These are phyloP conservation scores for Chrysolophus pictus DNA, from an alignment of 2,797 vertebrate genomes.

Conservation along the genomic window DNA sequence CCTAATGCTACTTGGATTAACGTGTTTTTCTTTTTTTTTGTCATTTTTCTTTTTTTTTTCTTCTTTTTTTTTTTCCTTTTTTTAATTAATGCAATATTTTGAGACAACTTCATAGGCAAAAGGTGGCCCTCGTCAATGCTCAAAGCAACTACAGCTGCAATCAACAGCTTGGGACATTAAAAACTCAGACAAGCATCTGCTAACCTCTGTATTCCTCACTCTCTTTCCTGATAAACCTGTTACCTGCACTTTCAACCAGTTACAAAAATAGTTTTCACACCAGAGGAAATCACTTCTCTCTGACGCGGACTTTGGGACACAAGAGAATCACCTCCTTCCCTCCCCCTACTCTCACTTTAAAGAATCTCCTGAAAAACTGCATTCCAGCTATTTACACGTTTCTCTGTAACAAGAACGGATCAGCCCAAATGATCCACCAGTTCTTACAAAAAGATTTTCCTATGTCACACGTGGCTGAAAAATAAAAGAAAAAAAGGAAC, in stretches of 20 bases:
- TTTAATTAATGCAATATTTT: slow-evolving; percentile 59
- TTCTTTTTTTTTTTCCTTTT: not conserved
- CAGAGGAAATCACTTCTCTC: slow-evolving; percentile 61
- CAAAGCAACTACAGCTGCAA: slow-evolving; percentile 49
- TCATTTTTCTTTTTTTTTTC: not conserved
- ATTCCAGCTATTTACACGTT: slow-evolving; percentile 76
- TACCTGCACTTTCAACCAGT: slow-evolving; percentile 62
- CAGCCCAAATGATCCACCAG: slow-evolving; percentile 42
- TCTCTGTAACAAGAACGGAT: slow-evolving; percentile 51
- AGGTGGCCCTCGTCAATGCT: slow-evolving; percentile 73
- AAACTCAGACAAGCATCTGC: slow-evolving; percentile 56
- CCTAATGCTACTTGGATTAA: slow-evolving; percentile 76
- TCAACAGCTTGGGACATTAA: slow-evolving; percentile 31
- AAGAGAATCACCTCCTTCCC: slow-evolving; percentile 56
- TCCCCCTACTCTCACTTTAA: slow-evolving; percentile 34
- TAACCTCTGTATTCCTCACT: slow-evolving; percentile 44
- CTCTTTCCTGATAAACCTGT: slow-evolving; percentile 54
- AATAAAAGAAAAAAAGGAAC: not conserved
- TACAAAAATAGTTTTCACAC: slow-evolving; percentile 64
- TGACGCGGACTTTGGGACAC: slow-evolving; percentile 64
- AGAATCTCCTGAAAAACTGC: slow-evolving; percentile 72
- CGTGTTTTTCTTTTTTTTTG: not conserved
- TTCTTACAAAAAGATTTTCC: slow-evolving; percentile 19
- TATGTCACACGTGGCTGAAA: slow-evolving; percentile 62
- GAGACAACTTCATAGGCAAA: slow-evolving; percentile 68